These are phyloP conservation scores for Cyprinodon variegatus DNA, from an alignment of 2,113 vertebrate genomes.

Conservation along the genomic window DNA sequence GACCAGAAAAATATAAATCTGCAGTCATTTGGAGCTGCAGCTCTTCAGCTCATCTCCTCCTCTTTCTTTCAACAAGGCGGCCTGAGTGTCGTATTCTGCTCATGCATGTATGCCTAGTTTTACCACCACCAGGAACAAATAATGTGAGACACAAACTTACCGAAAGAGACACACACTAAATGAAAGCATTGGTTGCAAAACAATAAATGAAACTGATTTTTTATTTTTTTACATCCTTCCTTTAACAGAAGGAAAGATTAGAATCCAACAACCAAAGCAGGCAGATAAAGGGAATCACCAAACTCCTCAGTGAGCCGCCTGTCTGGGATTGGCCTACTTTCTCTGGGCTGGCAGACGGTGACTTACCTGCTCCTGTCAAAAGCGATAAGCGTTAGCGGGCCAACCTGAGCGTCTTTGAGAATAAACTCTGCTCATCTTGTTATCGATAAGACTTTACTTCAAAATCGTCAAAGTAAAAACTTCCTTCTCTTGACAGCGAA, in stretches of 20 bases:
- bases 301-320: constrained; percentile 5
- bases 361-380: constrained; percentile 57
- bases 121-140: background rate
- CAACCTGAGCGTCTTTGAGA: constrained; percentile 41
- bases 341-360: constrained; percentile 39
- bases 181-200: background rate
- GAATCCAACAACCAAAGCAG: background rate
- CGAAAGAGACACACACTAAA: background rate
- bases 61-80: background rate
- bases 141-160: background rate
- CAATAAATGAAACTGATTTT: too few relatives aligned
- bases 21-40: constrained; percentile 38
- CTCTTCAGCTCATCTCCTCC: constrained; percentile 14
- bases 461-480: constrained; percentile 5
- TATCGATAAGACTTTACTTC: constrained; percentile 16
- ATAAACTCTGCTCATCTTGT: constrained; percentile 46
- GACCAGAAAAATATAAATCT: constrained; percentile 10
- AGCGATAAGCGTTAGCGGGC: constrained; percentile 65
- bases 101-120: constrained; percentile 6
- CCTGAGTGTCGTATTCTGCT: constrained; percentile 20
- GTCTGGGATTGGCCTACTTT: constrained; percentile 61
- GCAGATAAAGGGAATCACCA: background rate
- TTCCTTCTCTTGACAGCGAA: background rate
- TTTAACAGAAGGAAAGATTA: background rate
- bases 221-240: background rate